Evolutionary conservation across 2,797 vertebrate species (phyloP), one percentile per base, ranked within the genome.

Genomic region (Intellagama lesueurii): DNA sequence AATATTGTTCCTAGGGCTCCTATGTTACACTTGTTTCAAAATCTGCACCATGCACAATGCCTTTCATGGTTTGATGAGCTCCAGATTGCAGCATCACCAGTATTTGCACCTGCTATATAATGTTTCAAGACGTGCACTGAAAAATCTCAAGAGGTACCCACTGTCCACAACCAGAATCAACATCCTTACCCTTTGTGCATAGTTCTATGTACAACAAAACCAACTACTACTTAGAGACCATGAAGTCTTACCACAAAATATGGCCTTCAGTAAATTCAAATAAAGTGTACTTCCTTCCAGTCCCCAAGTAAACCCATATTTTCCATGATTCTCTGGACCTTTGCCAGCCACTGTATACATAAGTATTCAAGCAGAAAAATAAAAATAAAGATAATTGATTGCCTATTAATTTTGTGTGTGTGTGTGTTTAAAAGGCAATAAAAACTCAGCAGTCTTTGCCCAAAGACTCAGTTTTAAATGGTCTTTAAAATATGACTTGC

Each of bases 401-500:
- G 87, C 73, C 35, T 87, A 70, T 79, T 83, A 78, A 22, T 35
- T 60, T 28, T 69, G 2, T 69, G 12, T 16, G 1, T 44, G 17
- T 80, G n/a, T 81, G 66, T 64, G 8, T 76, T 88, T 75, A 76
- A 86, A 76, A 69, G 32, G n/a, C 35, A 70, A 35, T 77, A 78
- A 70, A 88, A 72, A 76, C 0, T 75, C 11, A 73, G 17, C 66
- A 80, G 68, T 30, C 6, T 85, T 11, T 5, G 3, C 83, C 85
- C 90, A 87, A 4, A 85, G 24, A 76, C 8, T 12, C 4, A 5
- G 0, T 47, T 86, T 93, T 73, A 90, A 92, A 76, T 9, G 84
- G 60, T 86, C 28, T 14, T 70, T 91, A 93, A 88, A 90, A 78
- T 79, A 60, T 30, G 64, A 40, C 32, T 81, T n/a, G 79, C 90